These are phyloP conservation scores for Drosophila ambigua DNA, from an alignment of 1,140 invertebrate species.

Conservation along the genomic window DNA sequence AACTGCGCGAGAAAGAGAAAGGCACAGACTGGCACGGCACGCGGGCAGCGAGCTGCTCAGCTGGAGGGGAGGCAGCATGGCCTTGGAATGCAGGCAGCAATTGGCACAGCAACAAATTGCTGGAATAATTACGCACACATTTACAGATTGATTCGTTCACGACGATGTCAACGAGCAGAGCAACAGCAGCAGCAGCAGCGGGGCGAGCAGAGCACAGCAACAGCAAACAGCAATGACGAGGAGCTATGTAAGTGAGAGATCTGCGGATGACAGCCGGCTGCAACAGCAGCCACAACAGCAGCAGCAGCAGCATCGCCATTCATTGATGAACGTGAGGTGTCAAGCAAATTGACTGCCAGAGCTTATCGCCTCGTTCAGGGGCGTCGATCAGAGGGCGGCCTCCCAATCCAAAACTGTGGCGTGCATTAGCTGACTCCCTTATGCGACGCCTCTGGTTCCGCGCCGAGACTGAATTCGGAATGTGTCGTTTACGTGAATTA, in stretches of 20 bases:
- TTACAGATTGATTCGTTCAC: conserved; percentile 75
- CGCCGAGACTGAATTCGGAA: conserved; percentile 33
- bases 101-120: conserved; percentile 82
- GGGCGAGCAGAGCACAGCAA: too few species aligned
- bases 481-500: conserved; percentile 72
- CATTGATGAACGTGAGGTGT: conserved; percentile 81
- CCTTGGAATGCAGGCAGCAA: conserved; percentile 73
- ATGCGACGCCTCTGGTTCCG: conserved; percentile 25
- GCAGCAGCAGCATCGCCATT: conserved; percentile 19
- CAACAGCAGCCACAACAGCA: conserved; percentile 24
- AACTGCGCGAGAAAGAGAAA: conserved; percentile 17
- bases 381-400: neutral
- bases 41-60: conserved; percentile 1
- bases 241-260: conserved; percentile 51
- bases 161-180: conserved; percentile 25
- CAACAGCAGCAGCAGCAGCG: neutral
- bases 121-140: conserved; percentile 82
- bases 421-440: neutral
- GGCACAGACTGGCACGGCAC: neutral
- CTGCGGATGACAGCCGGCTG: conserved; percentile 22
- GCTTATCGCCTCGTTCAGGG: conserved; percentile 38
- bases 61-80: neutral
- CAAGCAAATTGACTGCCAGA: conserved; percentile 73
- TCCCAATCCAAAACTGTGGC: neutral
- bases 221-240: conserved; percentile 18